A percentile compares a stretch with the other conserved stretches of the same genome.
Evolutionary conservation across 2,888 invertebrate genomes (phyloP).

Genomic region (Limnephilus marmoratus): DNA sequence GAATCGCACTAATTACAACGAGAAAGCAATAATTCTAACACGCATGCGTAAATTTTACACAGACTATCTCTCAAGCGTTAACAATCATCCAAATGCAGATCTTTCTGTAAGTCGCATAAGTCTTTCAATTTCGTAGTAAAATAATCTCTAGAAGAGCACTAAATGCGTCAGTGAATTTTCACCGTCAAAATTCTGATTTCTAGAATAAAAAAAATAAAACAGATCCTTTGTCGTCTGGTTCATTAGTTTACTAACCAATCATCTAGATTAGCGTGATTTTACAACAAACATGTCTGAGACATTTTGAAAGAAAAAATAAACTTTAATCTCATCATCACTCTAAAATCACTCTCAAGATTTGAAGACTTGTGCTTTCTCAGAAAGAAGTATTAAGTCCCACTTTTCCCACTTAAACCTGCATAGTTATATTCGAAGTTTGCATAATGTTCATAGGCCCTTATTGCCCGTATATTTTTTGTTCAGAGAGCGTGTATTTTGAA

Average conservation of each 20-base stretch:
- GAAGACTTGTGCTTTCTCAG: background rate
- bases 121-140: too few species aligned
- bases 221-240: background rate
- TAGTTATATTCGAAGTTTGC: too few species aligned
- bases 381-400: background rate
- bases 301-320: background rate
- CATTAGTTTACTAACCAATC: background rate
- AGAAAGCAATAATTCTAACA: too few species aligned
- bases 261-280: background rate
- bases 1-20: too few species aligned
- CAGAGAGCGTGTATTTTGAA: too few species aligned
- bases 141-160: background rate
- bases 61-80: too few species aligned
- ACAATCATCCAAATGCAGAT: too few species aligned
- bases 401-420: too few species aligned
- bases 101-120: too few species aligned
- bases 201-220: background rate
- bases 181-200: background rate
- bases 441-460: too few species aligned
- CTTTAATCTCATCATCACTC: background rate
- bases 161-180: background rate
- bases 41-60: too few species aligned
- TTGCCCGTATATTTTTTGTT: too few species aligned
- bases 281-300: background rate
- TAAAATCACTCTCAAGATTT: background rate